Evolutionary conservation across 2,797 vertebrate species (phyloP).

Genomic region (Percopsis omiscomaycus): DNA sequence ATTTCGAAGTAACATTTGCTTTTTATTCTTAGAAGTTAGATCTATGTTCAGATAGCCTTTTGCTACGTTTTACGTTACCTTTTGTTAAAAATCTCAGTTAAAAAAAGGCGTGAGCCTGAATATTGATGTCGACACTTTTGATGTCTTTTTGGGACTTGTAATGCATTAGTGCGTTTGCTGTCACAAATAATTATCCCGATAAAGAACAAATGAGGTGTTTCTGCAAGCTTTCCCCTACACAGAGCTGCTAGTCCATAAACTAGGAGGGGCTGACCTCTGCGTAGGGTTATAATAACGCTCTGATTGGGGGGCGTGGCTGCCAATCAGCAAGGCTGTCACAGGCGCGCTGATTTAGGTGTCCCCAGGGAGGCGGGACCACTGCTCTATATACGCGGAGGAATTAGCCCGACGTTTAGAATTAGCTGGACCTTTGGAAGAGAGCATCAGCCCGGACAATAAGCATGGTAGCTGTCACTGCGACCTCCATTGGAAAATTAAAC

Average conservation of each 20-base stretch:
- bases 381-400: constrained; percentile 42
- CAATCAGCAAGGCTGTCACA: constrained; percentile 58
- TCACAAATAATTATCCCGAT: too few relatives aligned
- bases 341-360: constrained; percentile 62
- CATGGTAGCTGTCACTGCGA: constrained; percentile 15
- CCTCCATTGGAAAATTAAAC: background rate
- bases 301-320: constrained; percentile 69
- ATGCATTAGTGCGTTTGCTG: too few relatives aligned
- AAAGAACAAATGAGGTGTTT: too few relatives aligned
- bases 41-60: too few relatives aligned
- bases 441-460: constrained; percentile 25
- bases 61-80: too few relatives aligned
- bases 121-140: too few relatives aligned
- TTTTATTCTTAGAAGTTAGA: too few relatives aligned
- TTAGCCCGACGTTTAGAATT: constrained; percentile 61
- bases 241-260: background rate
- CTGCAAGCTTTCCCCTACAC: background rate
- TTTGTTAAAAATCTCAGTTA: too few relatives aligned
- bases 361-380: constrained; percentile 60
- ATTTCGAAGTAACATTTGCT: too few relatives aligned
- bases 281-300: constrained; percentile 53
- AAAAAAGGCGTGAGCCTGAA: too few relatives aligned
- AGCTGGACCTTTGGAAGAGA: constrained; percentile 45
- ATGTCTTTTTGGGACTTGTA: too few relatives aligned
- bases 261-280: constrained; percentile 56